Percentiles rank a stretch among this genome's conserved stretches.
Conservation (phyloP, 1,140 invertebrate genomes). For the Drosophila tani region DNA sequence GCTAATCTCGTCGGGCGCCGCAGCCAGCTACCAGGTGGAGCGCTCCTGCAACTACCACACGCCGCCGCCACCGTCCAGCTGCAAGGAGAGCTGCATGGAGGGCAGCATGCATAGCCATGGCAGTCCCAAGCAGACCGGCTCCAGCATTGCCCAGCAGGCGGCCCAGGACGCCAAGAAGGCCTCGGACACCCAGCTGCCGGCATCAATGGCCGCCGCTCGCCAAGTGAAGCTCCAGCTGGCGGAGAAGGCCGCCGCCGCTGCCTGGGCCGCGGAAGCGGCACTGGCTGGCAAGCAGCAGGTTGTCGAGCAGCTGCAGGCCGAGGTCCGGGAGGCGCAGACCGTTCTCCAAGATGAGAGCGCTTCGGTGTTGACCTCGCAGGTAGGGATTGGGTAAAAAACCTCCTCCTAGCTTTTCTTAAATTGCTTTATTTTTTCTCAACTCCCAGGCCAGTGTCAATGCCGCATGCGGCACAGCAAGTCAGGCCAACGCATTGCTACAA, state of each 20-base stretch:
- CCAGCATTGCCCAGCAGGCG: conserved; percentile 88
- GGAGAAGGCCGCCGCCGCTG: conserved; percentile 87
- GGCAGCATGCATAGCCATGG: neutral
- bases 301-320: conserved; percentile 87
- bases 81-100: neutral
- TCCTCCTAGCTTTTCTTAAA: neutral
- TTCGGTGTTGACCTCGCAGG: conserved; percentile 85
- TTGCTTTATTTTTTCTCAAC: neutral
- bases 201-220: conserved; percentile 88
- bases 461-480: conserved; percentile 86
- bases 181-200: conserved; percentile 88
- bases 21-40: neutral
- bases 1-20: conserved; percentile 5
- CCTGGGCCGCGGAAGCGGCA: conserved; percentile 88
- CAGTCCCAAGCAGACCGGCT: conserved; percentile 81
- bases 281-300: conserved; percentile 87
- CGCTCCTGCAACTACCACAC: neutral
- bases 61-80: neutral
- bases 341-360: conserved; percentile 87
- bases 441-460: conserved; percentile 86
- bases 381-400: neutral
- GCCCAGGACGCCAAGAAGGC: conserved; percentile 88
- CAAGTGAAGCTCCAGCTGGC: conserved; percentile 89
- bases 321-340: conserved; percentile 87
- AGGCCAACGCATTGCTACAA: conserved; percentile 86